Evolutionary conservation across 2,113 vertebrate species (phyloP).

Genomic region (Scophthalmus maximus): DNA sequence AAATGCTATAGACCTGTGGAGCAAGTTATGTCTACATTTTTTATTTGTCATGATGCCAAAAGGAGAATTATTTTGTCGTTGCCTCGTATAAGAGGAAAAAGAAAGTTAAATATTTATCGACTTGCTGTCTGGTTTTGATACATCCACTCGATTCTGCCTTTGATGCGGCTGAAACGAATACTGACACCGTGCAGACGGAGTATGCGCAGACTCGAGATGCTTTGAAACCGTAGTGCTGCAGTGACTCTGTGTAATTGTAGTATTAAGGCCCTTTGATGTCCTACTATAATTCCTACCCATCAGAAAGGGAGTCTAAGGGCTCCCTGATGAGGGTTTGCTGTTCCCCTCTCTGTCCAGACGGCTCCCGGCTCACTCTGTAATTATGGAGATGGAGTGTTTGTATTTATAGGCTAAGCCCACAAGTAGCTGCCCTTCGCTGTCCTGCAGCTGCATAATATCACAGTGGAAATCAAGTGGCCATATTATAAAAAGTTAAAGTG

Average conservation of each 20-base stretch:
- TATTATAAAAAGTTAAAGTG: conserved; percentile 64
- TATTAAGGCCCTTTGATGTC: conserved; percentile 82
- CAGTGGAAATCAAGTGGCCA: conserved; percentile 80
- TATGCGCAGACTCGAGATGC: conserved; percentile 51
- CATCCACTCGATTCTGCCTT: conserved; percentile 41
- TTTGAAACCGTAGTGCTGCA: conserved; percentile 69
- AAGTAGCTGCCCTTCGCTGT: conserved; percentile 85
- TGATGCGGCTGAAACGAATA: conserved; percentile 61
- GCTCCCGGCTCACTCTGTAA: conserved; percentile 88
- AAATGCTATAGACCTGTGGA: background rate
- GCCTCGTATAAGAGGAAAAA: background rate
- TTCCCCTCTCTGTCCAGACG: conserved; percentile 85
- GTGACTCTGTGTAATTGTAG: conserved; percentile 79
- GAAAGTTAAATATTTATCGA: conserved; percentile 14
- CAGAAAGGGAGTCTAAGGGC: conserved; percentile 77
- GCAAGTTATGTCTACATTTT: background rate
- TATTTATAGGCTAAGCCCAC: conserved; percentile 93
- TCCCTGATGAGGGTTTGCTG: conserved; percentile 79
- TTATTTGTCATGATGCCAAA: background rate
- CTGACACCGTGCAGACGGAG: conserved; percentile 66
- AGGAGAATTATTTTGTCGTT: background rate
- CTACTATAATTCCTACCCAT: conserved; percentile 78
- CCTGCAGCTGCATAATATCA: conserved; percentile 89
- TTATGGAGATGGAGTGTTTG: conserved; percentile 93
- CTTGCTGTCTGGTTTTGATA: conserved; percentile 52